A percentile compares a stretch with the other conserved stretches of the same genome.
Conservation (phyloP, 1,140 invertebrate genomes). For the Streblospio benedicti region DNA sequence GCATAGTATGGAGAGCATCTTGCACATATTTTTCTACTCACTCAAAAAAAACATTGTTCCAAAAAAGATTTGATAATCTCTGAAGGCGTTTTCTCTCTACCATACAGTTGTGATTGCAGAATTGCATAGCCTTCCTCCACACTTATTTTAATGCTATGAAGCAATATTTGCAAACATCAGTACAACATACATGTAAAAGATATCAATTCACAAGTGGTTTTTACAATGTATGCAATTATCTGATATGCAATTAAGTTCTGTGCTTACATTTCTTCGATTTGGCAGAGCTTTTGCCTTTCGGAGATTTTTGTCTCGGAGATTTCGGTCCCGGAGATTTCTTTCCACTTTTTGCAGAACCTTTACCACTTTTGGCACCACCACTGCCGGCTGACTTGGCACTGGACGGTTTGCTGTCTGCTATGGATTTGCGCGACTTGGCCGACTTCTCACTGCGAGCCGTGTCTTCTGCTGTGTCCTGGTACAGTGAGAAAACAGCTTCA, state of each 20-base stretch:
- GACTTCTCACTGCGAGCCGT: no score
- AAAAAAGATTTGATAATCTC: no score
- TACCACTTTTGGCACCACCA: neutral
- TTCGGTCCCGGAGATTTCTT: no score
- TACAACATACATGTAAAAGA: neutral
- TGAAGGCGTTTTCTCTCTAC: no score
- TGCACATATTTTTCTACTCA: no score
- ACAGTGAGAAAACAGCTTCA: no score
- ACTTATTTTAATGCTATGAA: neutral
- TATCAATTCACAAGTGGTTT: neutral
- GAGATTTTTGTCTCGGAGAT: neutral
- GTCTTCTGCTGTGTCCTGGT: no score
- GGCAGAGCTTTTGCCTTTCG: neutral
- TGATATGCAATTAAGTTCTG: neutral
- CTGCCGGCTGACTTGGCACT: neutral
- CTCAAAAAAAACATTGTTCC: no score
- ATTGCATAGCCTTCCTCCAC: neutral
- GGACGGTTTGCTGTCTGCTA: neutral
- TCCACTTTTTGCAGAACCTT: neutral
- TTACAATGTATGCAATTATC: neutral
- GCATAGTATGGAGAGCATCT: no score
- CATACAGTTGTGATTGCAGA: no score
- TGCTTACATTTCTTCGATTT: neutral
- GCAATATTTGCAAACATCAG: neutral
- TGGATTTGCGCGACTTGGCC: no score